Evolutionary conservation across 2,113 vertebrate species (phyloP).

Genomic region (Serilophus lunatus): DNA sequence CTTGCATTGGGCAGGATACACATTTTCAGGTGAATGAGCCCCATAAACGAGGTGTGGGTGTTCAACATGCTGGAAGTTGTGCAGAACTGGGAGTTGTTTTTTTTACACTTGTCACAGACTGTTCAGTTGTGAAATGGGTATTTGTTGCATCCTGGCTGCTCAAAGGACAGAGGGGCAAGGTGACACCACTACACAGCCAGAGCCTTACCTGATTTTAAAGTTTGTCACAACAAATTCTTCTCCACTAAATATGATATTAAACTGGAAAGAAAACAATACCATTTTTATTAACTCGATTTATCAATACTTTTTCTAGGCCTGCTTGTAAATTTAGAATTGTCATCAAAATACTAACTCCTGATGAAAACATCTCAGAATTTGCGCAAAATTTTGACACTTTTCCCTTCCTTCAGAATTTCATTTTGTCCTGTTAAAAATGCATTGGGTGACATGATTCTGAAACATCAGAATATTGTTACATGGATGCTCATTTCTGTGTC

Average conservation of each 20-base stretch:
- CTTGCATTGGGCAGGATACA: background rate
- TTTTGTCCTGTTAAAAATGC: background rate
- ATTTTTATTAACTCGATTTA: background rate
- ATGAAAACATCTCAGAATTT: background rate
- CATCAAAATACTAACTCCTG: background rate
- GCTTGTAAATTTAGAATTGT: background rate
- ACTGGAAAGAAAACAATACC: conserved; percentile 42
- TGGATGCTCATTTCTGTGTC: background rate
- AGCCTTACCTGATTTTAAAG: conserved; percentile 52
- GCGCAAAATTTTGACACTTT: background rate
- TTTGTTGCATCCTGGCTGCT: background rate
- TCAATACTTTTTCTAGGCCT: background rate
- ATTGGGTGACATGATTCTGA: background rate
- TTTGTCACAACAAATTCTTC: conserved; percentile 50
- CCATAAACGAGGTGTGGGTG: background rate
- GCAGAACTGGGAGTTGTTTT: background rate
- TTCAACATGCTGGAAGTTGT: background rate
- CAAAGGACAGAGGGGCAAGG: background rate
- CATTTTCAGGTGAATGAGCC: background rate
- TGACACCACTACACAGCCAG: background rate
- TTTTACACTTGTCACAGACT: background rate
- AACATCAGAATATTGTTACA: background rate
- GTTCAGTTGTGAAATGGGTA: background rate
- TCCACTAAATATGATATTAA: conserved; percentile 31
- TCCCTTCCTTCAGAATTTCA: background rate